Percentiles rank a stretch among this genome's conserved stretches.
These are phyloP conservation scores for Channa maculata DNA, from an alignment of 2,113 vertebrate species.

Conservation along the genomic window DNA sequence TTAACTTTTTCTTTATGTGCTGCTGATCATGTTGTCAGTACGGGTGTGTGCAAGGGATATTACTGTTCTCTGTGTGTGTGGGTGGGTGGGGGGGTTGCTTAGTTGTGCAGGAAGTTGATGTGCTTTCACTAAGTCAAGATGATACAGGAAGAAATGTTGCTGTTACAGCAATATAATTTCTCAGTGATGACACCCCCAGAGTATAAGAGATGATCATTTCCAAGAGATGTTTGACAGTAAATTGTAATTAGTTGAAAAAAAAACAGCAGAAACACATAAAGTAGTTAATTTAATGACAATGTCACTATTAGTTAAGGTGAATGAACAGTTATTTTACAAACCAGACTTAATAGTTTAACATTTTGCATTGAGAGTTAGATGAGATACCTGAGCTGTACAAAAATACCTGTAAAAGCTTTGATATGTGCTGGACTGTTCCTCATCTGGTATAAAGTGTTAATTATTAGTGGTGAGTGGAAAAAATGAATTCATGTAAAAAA, in stretches of 20 bases:
- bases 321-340: background rate
- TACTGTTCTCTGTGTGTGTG: constrained; percentile 1
- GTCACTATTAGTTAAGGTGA: background rate
- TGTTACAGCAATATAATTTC: background rate
- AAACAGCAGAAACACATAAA: too few species aligned
- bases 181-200: background rate
- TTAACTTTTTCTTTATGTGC: background rate
- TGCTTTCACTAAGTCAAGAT: constrained; percentile 16
- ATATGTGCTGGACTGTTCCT: too few species aligned
- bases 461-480: too few species aligned
- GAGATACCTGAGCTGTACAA: too few species aligned
- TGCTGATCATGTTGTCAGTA: background rate
- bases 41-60: constrained; percentile 2
- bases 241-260: background rate
- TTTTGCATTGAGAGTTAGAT: too few species aligned
- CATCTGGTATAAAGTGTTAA: too few species aligned
- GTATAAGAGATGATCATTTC: background rate
- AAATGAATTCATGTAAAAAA: too few species aligned
- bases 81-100: background rate
- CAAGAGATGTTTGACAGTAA: background rate
- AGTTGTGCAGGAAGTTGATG: constrained; percentile 33
- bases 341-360: too few species aligned
- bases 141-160: constrained; percentile 23
- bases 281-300: too few species aligned
- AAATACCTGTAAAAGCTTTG: too few species aligned